Conservation (phyloP, 2,888 invertebrate species). For the Sarcophaga variegata region DNA sequence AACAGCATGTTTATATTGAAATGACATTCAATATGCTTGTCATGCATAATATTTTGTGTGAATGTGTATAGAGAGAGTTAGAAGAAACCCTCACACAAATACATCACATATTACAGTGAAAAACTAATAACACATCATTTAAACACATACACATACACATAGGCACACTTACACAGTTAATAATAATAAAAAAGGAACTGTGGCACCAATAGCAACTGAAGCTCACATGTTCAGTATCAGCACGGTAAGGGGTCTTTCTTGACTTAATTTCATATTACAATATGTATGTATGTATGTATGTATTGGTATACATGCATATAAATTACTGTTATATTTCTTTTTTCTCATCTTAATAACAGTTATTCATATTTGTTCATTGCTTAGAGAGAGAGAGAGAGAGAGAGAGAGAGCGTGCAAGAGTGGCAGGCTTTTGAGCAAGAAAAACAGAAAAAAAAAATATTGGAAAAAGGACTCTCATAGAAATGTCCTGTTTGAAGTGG, state of each 20-base stretch:
- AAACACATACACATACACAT: constrained; percentile 1
- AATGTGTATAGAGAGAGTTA: neutral
- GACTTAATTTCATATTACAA: constrained; percentile 46
- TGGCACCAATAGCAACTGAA: constrained; percentile 6
- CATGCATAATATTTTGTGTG: constrained; percentile 60
- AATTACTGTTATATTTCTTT: constrained; percentile 57
- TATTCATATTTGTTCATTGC: constrained; percentile 50
- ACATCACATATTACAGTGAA: constrained; percentile 29
- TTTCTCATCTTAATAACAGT: constrained; percentile 37
- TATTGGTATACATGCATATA: constrained; percentile 16
- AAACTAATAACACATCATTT: constrained; percentile 63
- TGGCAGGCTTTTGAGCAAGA: neutral
- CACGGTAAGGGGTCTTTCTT: constrained; percentile 44
- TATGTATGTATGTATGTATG: neutral
- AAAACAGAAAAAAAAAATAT: neutral
- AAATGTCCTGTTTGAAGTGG: constrained; percentile 62
- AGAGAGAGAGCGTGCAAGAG: neutral
- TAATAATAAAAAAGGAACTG: constrained; percentile 1
- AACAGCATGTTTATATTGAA: constrained; percentile 41
- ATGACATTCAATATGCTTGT: constrained; percentile 64
- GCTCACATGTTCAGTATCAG: neutral
- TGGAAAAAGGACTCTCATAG: neutral
- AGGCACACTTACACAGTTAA: neutral
- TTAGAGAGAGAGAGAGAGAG: neutral
- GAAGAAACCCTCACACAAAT: constrained; percentile 2